Evolutionary conservation across 2,888 invertebrate species (phyloP), one percentile per base, ranked within the genome.

Genomic region (Dynastes maya): DNA sequence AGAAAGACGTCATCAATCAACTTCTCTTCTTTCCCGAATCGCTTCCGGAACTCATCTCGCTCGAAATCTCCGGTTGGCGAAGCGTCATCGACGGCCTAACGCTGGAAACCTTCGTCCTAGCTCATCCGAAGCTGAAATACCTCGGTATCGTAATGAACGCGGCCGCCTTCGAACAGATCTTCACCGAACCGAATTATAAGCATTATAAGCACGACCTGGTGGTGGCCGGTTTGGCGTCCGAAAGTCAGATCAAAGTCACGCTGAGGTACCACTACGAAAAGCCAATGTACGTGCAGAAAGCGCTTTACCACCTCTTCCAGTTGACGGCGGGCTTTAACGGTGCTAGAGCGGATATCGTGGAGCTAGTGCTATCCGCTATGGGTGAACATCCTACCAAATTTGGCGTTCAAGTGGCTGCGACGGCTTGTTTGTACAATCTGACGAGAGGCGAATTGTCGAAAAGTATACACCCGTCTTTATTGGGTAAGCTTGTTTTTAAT

Each of bases 391-490:
- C 90, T 4, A 88, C 89, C 65, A 89, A 90, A 82, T 91, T 93
- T 81, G 92, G 92, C 16, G 92, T 94, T 27, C 94, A 94, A 87
- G 92, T 94, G 91, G 94, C 94, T 13, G 94, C 93, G 13, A 94
- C 94, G 2, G 94, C 94, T 22, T 94, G 94, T 85, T 89, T 95
- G 27, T 94, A 94, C 86, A 94, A 94, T 87, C 89, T 95, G 74
- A 93, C 94, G 0, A 91, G 93, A 83, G 92, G 92, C 27, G 92
- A 93, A 82, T 86, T 93, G 8, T 92, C 93, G 0, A 90, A 90
- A 78, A 90, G 90, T 84, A 91, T 94, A 79, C 94, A 94, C 86
- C 93, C 94, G 0, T 89, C 89, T 16, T 88, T 92, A 81, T 88
- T 95, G 51, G 78, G 72, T 74, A 40, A 74, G 45, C 9, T 45